phyloP scores from a whole-genome alignment of 2,113 vertebrate genomes.

The Forbesichthys agassizii region DNA sequence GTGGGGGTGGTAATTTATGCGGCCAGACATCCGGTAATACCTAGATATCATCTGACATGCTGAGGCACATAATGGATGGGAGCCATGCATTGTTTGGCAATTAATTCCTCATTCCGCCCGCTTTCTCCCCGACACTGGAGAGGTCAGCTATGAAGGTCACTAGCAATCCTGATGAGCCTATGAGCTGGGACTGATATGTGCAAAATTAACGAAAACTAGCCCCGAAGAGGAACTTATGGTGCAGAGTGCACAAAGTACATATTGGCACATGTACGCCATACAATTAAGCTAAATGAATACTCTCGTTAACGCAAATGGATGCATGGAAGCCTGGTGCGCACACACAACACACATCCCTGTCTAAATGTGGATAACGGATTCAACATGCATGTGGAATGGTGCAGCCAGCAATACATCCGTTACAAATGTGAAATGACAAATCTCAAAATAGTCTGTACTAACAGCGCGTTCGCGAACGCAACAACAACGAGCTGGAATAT shows the following conservation, averaged over 20 bases:
- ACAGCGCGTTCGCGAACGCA: no score
- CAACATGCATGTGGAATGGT: no score
- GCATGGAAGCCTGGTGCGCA: background rate
- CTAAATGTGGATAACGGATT: no score
- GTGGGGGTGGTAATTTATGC: conserved; percentile 77
- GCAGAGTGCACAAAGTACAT: conserved; percentile 21
- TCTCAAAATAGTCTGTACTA: no score
- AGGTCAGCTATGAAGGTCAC: conserved; percentile 81
- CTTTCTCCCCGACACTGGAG: conserved; percentile 77
- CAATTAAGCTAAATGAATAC: background rate
- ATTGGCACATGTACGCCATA: conserved; percentile 18
- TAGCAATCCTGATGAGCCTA: conserved; percentile 67
- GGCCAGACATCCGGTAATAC: conserved; percentile 83
- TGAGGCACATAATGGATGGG: conserved; percentile 86
- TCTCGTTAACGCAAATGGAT: background rate
- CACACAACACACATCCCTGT: conserved; percentile 11
- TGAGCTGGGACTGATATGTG: conserved; percentile 49
- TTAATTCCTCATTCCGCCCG: conserved; percentile 84
- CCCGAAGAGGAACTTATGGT: conserved; percentile 22
- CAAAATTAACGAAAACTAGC: conserved; percentile 15
- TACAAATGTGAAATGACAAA: no score
- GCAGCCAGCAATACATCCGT: no score
- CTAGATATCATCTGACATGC: conserved; percentile 87
- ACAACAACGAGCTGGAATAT: conserved; percentile 12
- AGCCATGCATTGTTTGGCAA: conserved; percentile 85